A percentile compares a stretch with the other conserved stretches of the same genome.
phyloP scores from a whole-genome alignment of 2,888 invertebrate genomes.

The Dorcus hopei region DNA sequence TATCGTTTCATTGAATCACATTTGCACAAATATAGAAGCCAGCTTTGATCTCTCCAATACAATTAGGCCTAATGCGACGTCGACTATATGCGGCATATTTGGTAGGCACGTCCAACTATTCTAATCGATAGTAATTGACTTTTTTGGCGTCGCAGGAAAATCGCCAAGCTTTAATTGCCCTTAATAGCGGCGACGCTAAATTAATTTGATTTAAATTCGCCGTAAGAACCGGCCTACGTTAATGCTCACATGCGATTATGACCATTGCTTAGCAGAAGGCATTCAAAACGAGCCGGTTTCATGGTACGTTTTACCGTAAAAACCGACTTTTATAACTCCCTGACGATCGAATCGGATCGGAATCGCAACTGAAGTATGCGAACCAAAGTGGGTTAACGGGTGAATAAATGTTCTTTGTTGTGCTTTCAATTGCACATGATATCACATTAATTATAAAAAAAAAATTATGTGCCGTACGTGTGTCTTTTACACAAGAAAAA shows the following conservation, averaged over 20 bases:
- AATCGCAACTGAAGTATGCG: no score
- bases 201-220: conserved; percentile 17
- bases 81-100: conserved; percentile 18
- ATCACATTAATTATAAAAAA: no score
- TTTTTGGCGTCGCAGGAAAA: conserved; percentile 12
- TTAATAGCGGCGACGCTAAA: conserved; percentile 15
- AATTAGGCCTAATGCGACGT: conserved; percentile 18
- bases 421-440: no score
- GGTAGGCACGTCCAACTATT: conserved; percentile 15
- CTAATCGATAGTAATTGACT: conserved; percentile 19
- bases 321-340: no score
- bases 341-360: no score
- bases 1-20: conserved; percentile 45
- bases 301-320: no score
- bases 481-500: no score
- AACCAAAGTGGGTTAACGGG: no score
- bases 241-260: background rate
- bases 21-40: conserved; percentile 42
- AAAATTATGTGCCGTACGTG: no score
- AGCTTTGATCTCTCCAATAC: conserved; percentile 24
- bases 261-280: no score
- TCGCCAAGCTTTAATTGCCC: conserved; percentile 11
- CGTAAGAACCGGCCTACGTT: background rate
- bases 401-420: no score
- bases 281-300: no score